Evolutionary conservation across 92 coral and sea anemone genomes (phyloP).

Genomic region (Parazoanthus atlanticus): DNA sequence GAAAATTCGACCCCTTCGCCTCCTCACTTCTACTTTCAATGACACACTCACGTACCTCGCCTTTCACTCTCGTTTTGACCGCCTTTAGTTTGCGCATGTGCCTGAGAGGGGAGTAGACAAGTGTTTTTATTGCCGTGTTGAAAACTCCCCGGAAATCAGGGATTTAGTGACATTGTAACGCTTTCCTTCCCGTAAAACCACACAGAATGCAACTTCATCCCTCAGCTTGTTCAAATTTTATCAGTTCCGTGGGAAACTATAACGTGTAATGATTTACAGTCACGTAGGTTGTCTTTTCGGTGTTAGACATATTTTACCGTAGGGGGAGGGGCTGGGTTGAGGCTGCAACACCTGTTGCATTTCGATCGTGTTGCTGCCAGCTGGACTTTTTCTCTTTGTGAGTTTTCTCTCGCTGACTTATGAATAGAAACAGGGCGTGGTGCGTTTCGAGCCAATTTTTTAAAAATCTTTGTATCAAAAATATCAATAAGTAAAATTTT

Average conservation of each 20-base stretch:
- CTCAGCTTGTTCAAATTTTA: slow-evolving; percentile 1
- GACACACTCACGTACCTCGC: slow-evolving; percentile 39
- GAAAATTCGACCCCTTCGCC: slow-evolving; percentile 19
- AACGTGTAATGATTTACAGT: too few relatives aligned
- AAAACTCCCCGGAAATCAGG: slow-evolving; percentile 42
- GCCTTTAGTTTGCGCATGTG: slow-evolving; percentile 45
- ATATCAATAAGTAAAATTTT: too few relatives aligned
- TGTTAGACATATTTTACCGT: not conserved
- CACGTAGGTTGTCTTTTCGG: not conserved
- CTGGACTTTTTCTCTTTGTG: not conserved
- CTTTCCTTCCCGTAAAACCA: not conserved
- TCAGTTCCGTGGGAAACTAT: not conserved
- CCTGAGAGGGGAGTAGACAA: slow-evolving; percentile 31
- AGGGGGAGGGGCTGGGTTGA: slow-evolving; percentile 23
- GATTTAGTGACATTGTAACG: slow-evolving; percentile 6
- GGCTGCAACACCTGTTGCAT: slow-evolving; percentile 40
- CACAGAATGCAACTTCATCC: not conserved
- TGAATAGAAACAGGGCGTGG: not conserved
- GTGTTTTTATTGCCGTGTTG: slow-evolving; percentile 4
- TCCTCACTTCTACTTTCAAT: not conserved
- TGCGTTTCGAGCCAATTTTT: not conserved
- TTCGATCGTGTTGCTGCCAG: not conserved
- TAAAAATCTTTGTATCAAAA: not conserved
- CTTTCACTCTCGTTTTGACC: slow-evolving; percentile 32
- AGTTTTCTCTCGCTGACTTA: not conserved